phyloP scores from a whole-genome alignment of 2,888 invertebrate species.

The Microlaimidae sp. region DNA sequence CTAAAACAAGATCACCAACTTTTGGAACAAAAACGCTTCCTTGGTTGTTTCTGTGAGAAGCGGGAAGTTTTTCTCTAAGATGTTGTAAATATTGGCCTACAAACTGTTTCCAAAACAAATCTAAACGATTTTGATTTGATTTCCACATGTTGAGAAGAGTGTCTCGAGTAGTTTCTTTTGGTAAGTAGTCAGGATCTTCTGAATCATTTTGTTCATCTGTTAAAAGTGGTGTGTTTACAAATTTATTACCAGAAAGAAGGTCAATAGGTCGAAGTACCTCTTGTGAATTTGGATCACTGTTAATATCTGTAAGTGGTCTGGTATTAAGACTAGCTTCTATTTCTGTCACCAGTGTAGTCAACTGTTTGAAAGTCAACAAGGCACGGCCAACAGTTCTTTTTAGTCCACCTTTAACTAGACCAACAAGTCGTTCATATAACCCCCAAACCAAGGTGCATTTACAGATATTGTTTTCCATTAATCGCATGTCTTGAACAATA shows the following conservation, averaged over 20 bases:
- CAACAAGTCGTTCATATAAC: slow-evolving; percentile 38
- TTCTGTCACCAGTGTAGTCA: slow-evolving; percentile 31
- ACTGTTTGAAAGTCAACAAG: slow-evolving; percentile 35
- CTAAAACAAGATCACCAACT: background rate
- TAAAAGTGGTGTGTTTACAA: background rate
- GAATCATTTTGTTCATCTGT: background rate
- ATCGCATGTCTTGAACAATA: too few relatives aligned
- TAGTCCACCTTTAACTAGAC: slow-evolving; percentile 34
- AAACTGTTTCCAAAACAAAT: background rate
- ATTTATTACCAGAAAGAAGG: background rate
- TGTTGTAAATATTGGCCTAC: background rate
- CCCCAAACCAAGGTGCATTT: too few relatives aligned
- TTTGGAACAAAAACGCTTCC: background rate
- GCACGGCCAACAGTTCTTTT: slow-evolving; percentile 31
- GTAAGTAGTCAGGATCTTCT: background rate
- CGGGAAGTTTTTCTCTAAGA: background rate
- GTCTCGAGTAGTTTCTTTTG: background rate
- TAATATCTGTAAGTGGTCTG: slow-evolving; percentile 31
- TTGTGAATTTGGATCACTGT: slow-evolving; percentile 17
- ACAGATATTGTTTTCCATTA: too few relatives aligned
- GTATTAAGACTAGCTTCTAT: slow-evolving; percentile 28
- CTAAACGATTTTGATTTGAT: background rate
- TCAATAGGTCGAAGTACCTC: too few relatives aligned
- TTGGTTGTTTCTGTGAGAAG: background rate
- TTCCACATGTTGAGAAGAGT: background rate